Percentiles rank a stretch among this genome's conserved stretches.
Evolutionary conservation across 2,113 vertebrate species (phyloP).

Genomic region (Cryptoleucopteryx plumbea): DNA sequence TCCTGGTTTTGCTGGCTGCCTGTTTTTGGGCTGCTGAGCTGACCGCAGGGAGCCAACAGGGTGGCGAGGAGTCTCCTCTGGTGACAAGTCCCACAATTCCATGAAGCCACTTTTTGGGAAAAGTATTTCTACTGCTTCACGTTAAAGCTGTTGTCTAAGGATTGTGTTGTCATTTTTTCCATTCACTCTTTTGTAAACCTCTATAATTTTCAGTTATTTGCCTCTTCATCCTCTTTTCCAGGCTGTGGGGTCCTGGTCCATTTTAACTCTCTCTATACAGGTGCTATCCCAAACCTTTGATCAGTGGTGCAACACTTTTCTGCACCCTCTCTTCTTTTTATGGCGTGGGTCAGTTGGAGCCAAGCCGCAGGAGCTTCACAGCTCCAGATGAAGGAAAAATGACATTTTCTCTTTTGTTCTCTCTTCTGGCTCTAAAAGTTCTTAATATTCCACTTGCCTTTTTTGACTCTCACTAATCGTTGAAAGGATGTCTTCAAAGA

Average conservation of each 20-base stretch:
- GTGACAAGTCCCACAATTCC: neutral
- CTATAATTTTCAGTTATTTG: neutral
- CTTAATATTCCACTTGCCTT: slow-evolving; percentile 38
- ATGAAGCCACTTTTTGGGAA: neutral
- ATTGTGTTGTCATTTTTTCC: fast-evolving
- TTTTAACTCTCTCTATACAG: neutral
- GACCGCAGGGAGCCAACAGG: neutral
- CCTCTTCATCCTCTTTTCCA: neutral
- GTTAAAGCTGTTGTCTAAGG: neutral
- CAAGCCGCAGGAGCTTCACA: neutral
- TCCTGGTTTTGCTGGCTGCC: neutral
- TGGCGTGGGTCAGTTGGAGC: fast-evolving
- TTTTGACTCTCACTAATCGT: neutral
- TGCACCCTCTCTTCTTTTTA: too few species aligned
- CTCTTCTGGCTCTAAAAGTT: neutral
- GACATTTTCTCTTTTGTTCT: neutral
- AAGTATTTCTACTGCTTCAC: neutral
- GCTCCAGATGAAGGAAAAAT: neutral
- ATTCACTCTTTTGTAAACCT: neutral
- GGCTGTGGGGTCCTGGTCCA: neutral
- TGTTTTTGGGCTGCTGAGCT: neutral
- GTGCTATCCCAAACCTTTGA: neutral
- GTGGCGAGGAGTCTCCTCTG: neutral
- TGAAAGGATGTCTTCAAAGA: slow-evolving; percentile 21
- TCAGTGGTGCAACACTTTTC: fast-evolving